Evolutionary conservation across 2,888 invertebrate genomes (phyloP), one percentile per base, ranked within the genome.

Genomic region (Dryomyza anilis): DNA sequence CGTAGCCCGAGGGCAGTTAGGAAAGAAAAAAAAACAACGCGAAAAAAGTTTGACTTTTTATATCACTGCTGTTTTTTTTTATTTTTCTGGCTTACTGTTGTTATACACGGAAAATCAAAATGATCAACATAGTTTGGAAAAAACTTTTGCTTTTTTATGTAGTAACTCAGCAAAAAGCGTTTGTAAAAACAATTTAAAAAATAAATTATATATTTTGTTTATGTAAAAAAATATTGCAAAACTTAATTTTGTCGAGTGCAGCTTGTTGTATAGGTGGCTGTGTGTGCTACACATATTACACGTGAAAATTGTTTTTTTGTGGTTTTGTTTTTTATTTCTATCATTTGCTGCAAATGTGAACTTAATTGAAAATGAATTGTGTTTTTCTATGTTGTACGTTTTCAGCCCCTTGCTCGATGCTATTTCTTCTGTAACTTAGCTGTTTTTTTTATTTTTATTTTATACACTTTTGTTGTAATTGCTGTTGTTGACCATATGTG

Each of bases 261-360:
- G n/a, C n/a, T n/a, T n/a, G n/a, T n/a, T n/a, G 8, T 48, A 23
- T 5, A 12, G 6, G n/a, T 36, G 36, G 33, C 36, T 30, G 30
- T 19, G 14, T 55, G 7, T 25, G 33, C n/a, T 19, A 25, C 50
- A 48, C 25, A 23, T 23, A 23, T 48, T 43, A 43, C 43, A 50
- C 23, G 50, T 27, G 50, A n/a, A 50, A 27, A 50, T 50, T 50
- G 25, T 45, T 8, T 12, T 14, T 7, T 27, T 52, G 52, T 52
- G 27, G 29, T 29, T 29, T 16, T 19, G 4, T 4, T 48, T 48
- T 48, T 48, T 48, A 21, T 33, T 36, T 23, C 36, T 21, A 55
- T 61, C 53, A 61, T 61, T 61, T 61, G 36, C 60, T 33, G 52
- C 52, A 61, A 61, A 52, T 61, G 60, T 61, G 43, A 61, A 53